Conservation (phyloP, 2,113 vertebrate species). For the Apus apus region DNA sequence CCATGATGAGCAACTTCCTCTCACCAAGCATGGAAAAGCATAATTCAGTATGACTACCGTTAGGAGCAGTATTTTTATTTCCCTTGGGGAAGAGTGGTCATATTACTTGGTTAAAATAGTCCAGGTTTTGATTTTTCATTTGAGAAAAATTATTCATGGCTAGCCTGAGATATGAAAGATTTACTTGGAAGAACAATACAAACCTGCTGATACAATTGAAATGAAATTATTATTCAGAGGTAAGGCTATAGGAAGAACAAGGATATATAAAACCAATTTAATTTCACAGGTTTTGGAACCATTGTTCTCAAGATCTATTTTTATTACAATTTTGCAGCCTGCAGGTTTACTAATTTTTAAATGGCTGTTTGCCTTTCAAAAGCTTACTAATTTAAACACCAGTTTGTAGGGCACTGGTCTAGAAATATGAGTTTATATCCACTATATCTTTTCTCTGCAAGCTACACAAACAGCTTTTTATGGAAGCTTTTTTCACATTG, state of each 20-base stretch:
- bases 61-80: not conserved
- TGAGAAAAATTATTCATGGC: conserved; percentile 1
- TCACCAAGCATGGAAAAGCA: not conserved
- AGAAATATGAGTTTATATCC: not conserved
- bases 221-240: not conserved
- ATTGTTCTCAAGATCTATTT: not conserved
- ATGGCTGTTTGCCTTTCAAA: not conserved
- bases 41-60: not conserved
- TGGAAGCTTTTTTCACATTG: not conserved
- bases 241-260: not conserved
- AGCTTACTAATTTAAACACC: not conserved
- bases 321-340: conserved; percentile 19
- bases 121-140: not conserved
- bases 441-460: not conserved
- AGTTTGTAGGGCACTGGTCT: not conserved
- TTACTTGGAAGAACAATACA: not conserved
- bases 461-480: not conserved
- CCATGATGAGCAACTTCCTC: not conserved
- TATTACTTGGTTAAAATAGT: not conserved
- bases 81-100: not conserved
- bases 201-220: conserved; percentile 25
- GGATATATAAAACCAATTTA: not conserved
- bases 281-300: not conserved
- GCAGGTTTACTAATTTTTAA: not conserved
- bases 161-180: not conserved